Conservation (phyloP, 2,888 invertebrate species). For the Galeruca laticollis region DNA sequence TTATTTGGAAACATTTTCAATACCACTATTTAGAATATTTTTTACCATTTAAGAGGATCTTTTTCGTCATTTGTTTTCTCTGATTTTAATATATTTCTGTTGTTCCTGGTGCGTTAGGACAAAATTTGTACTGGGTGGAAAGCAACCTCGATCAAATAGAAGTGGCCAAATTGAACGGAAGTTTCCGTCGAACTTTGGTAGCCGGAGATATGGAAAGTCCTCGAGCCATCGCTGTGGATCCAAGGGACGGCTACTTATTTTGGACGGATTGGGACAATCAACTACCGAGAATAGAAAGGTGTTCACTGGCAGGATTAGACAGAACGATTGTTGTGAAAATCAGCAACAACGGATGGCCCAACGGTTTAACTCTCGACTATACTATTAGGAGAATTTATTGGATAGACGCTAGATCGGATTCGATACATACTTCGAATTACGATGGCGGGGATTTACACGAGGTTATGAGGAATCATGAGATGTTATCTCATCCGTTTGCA, state of each 20-base stretch:
- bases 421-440: slow-evolving; percentile 87
- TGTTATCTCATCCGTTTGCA: slow-evolving; percentile 89
- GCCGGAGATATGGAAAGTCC: slow-evolving; percentile 85
- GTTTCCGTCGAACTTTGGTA: slow-evolving; percentile 80
- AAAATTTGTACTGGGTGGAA: slow-evolving; percentile 91
- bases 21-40: no score
- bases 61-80: no score
- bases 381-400: slow-evolving; percentile 81
- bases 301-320: slow-evolving; percentile 82
- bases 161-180: slow-evolving; percentile 81
- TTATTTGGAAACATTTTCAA: no score
- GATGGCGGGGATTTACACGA: slow-evolving; percentile 77
- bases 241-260: slow-evolving; percentile 81
- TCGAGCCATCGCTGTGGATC: slow-evolving; percentile 85
- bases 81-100: no score
- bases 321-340: slow-evolving; percentile 70
- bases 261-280: slow-evolving; percentile 90
- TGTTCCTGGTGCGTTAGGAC: slow-evolving; percentile 46
- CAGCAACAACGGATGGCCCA: slow-evolving; percentile 83
- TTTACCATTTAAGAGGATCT: no score
- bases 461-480: slow-evolving; percentile 78
- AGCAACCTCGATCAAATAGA: slow-evolving; percentile 87
- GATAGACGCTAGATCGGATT: slow-evolving; percentile 89
- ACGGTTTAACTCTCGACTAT: slow-evolving; percentile 86
- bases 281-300: slow-evolving; percentile 84